Base-by-base conservation (phyloP, 2,797 vertebrate genomes). In the Clarias platycephalus region DNA sequence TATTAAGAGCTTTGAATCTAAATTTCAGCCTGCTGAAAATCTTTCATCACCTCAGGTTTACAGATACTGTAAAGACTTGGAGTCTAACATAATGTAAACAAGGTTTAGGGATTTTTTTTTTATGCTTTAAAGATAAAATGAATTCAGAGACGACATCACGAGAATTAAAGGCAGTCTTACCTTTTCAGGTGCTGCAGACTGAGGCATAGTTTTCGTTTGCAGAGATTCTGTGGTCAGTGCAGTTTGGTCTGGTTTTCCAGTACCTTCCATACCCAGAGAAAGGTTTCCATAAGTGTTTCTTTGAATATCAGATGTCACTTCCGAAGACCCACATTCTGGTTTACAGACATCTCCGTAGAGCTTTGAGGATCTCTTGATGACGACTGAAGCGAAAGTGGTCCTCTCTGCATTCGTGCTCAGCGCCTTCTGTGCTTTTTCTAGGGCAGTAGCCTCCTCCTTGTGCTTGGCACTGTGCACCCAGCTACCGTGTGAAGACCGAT, bases 341-440 rank as follows among this genome's bases (percentile, higher is more conserved):
- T 85, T 89, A 53, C 80, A 83, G 13, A 22, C 8, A 24, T 90
- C 84, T 67, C 85, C 89, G 22, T 86, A 88, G 49, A 91, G 81
- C 74, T 86, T 87, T 2, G 89, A 88, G 0, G 91, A 87, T 71
- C 89, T 88, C 81, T 90, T 87, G 13, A 90, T 88, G 24, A 92
- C 90, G 8, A 88, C 86, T 57, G 88, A 87, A n/a, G 84, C 63
- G 70, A 91, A 92, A 2, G 86, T 89, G 22, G 84, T 89, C 58
- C 80, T 84, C 57, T 88, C 86, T 16, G 86, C 31, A 70, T 67
- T 86, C 49, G n/a, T 84, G 77, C 81, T 72, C n/a, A 49, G 68
- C 28, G 58, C 63, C 3, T 85, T 22, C 55, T 86, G 82, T n/a
- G 40, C 72, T 64, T 26, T 68, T n/a, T 37, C 86, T 7, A 75